Base-by-base conservation (phyloP, 2,888 invertebrate species). In the Noctua pronuba region DNA sequence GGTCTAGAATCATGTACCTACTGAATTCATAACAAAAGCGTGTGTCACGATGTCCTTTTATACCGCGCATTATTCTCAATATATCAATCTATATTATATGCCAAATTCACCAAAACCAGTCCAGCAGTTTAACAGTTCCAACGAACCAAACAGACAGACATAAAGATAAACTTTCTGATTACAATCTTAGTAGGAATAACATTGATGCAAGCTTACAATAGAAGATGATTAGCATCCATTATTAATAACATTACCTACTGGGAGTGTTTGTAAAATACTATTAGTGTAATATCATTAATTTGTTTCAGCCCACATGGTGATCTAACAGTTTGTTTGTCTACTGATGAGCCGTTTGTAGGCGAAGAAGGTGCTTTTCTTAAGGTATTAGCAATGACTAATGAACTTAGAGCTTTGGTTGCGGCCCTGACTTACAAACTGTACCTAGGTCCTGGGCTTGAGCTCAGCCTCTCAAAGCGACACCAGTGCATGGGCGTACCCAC, bases 271-370 rank as follows among this genome's bases (percentile, higher is more conserved):
- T 84, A 68, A 79, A 72, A 74, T 74, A 79, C 73, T 79, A 71
- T 75, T 75, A 79, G 73, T 79, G 73, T 52, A 55, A 58, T 70
- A 60, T 73, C 86, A 84, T 86, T 79, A 75, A 75, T 84, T 73
- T 73, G 79, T 72, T 73, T 13, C 80, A 70, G 5, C 84, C 84
- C 73, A 84, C 86, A 28, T 66, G 60, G 44, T 71, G 58, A 69
- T 24, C 67, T 73, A 73, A 64, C 60, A 60, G 21, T 13, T 24
- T 70, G 71, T 71, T 49, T 80, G 80, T 24, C 49, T 84, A 41
- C 16, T 75, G n/a, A 81, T 82, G 75, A 85, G 41, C 5, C 18
- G 6, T 41, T n/a, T 73, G 85, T 41, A 69, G 52, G 83, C 60
- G 46, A 76, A 41, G 66, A 44, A n/a, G 65, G n/a, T 65, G 16